Conservation (phyloP, 2,888 invertebrate species). For the Linnaemya vulpina region DNA sequence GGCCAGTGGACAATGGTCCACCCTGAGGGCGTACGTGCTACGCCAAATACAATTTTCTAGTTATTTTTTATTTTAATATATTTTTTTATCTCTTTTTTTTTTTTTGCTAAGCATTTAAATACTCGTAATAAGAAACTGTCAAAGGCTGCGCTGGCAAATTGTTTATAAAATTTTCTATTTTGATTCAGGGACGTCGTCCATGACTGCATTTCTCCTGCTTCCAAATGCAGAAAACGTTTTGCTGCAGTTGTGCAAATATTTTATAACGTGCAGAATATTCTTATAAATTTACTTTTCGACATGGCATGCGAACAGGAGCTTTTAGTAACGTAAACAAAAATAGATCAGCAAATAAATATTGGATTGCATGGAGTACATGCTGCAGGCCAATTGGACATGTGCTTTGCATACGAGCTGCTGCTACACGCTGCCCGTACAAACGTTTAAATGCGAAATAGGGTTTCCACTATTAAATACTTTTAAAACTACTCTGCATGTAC, state of each 20-base stretch:
- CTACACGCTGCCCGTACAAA: not conserved
- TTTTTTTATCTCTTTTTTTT: too few relatives aligned
- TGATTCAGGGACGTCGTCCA: slow-evolving; percentile 8
- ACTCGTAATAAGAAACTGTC: not conserved
- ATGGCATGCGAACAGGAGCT: slow-evolving; percentile 14
- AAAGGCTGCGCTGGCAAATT: not conserved
- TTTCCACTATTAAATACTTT: not conserved
- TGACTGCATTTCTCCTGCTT: slow-evolving; percentile 19
- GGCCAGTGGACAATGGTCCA: slow-evolving; percentile 10
- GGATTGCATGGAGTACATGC: slow-evolving; percentile 17
- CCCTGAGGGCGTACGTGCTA: slow-evolving; percentile 4
- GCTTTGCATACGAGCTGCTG: not conserved
- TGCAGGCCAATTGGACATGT: slow-evolving; percentile 29
- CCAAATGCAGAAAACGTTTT: slow-evolving; percentile 58
- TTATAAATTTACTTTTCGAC: slow-evolving; percentile 27
- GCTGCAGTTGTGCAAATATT: slow-evolving; percentile 55
- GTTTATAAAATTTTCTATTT: not conserved
- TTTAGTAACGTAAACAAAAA: slow-evolving; percentile 49
- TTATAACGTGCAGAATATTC: not conserved
- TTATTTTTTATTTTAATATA: too few relatives aligned
- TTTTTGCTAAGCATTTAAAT: not conserved
- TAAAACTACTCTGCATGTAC: not conserved
- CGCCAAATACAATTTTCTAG: not conserved
- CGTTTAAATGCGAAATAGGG: not conserved
- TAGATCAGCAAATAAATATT: slow-evolving; percentile 50